phyloP scores from a whole-genome alignment of 35 echinoderm and acorn worm species.

The Heliocidaris erythrogramma region DNA sequence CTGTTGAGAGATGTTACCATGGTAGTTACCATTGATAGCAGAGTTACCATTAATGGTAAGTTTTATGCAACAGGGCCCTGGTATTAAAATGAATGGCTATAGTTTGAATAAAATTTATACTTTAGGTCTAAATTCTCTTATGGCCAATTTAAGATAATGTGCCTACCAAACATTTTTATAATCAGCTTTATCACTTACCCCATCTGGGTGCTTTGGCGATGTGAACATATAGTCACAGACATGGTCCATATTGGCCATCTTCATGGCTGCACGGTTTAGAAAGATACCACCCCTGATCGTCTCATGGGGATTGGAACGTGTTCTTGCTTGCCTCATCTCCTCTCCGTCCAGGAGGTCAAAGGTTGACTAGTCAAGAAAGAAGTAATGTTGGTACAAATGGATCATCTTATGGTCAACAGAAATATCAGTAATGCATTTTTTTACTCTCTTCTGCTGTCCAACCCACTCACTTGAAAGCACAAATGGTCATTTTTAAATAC shows the following conservation, averaged over 20 bases:
- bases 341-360: constrained; percentile 91
- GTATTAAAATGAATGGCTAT: too few relatives aligned
- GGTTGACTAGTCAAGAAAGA: constrained; percentile 60
- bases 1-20: too few relatives aligned
- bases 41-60: too few relatives aligned
- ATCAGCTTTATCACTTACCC: background rate
- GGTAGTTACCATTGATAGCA: too few relatives aligned
- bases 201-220: constrained; percentile 19
- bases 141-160: too few relatives aligned
- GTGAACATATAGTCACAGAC: constrained; percentile 96
- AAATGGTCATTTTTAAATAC: too few relatives aligned
- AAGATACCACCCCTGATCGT: constrained; percentile 94
- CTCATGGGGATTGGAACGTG: constrained; percentile 94
- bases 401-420: background rate
- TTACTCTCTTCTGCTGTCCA: background rate
- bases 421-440: background rate
- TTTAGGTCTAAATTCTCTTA: too few relatives aligned
- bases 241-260: constrained; percentile 98
- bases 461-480: too few relatives aligned
- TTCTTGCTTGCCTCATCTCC: constrained; percentile 93
- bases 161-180: background rate
- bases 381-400: background rate
- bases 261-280: constrained; percentile 94
- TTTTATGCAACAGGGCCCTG: too few relatives aligned
- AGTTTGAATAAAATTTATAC: too few relatives aligned